Percentiles rank a stretch among this genome's conserved stretches.
phyloP scores from a whole-genome alignment of 2,888 invertebrate species.

The Parnassius glacialis region DNA sequence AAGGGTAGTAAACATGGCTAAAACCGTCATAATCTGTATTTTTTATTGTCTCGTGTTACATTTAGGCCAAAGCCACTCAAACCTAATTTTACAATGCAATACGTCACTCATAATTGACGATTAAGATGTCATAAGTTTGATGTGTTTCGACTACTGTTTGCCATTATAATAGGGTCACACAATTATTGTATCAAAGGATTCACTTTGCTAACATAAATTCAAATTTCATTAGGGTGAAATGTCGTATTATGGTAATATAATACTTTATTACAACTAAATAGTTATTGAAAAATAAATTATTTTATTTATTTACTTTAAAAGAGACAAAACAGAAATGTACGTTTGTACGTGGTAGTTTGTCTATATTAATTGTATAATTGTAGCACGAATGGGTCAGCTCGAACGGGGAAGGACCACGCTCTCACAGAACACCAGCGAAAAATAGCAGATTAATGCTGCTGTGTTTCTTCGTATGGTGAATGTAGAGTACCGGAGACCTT shows the following conservation, averaged over 20 bases:
- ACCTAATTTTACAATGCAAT: constrained; percentile 43
- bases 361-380: too few species aligned
- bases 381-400: too few species aligned
- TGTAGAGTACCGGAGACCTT: too few species aligned
- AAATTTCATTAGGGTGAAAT: constrained; percentile 30
- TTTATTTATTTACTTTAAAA: too few species aligned
- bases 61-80: constrained; percentile 55
- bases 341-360: too few species aligned
- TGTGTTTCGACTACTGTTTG: constrained; percentile 20
- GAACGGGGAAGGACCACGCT: too few species aligned
- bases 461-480: too few species aligned
- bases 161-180: constrained; percentile 18
- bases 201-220: constrained; percentile 30
- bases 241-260: constrained; percentile 28
- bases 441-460: too few species aligned
- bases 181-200: constrained; percentile 25
- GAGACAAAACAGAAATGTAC: too few species aligned
- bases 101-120: constrained; percentile 62
- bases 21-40: constrained; percentile 52
- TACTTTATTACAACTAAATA: constrained; percentile 27
- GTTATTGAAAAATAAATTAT: too few species aligned
- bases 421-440: too few species aligned
- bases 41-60: constrained; percentile 45
- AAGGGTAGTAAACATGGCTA: constrained; percentile 8
- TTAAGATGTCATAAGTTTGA: constrained; percentile 39